phyloP scores from a whole-genome alignment of 2,797 vertebrate species.

The Astyanax mexicanus region DNA sequence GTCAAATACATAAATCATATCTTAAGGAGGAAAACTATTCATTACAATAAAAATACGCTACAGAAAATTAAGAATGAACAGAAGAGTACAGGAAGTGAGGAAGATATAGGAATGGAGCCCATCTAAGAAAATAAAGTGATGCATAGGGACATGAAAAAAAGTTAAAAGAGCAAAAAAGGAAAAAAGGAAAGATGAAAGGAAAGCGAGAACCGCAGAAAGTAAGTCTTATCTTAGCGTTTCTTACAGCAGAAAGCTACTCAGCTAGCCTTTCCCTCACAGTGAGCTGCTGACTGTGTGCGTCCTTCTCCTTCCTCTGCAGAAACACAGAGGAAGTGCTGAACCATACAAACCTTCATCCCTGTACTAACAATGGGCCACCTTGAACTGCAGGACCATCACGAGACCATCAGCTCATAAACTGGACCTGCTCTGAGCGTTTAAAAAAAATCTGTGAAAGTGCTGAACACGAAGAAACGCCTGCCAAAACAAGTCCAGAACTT shows the following conservation, averaged over 20 bases:
- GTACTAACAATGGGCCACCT: conserved; percentile 33
- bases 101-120: too few species aligned
- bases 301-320: conserved; percentile 30
- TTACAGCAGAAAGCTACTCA: neutral
- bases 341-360: neutral
- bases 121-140: too few species aligned
- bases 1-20: too few species aligned
- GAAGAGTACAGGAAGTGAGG: too few species aligned
- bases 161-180: neutral
- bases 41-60: too few species aligned
- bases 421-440: neutral
- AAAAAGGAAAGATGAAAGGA: neutral
- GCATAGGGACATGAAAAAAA: neutral
- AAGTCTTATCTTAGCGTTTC: neutral
- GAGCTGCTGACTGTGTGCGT: conserved; percentile 7
- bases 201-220: neutral
- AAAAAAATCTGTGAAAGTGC: neutral
- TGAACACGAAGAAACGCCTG: neutral
- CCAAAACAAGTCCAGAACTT: neutral
- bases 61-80: too few species aligned
- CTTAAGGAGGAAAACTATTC: too few species aligned
- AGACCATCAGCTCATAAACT: conserved; percentile 1
- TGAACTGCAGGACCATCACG: conserved; percentile 25
- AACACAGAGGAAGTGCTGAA: conserved; percentile 40
- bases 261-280: neutral